Base-by-base conservation (phyloP, 2,888 invertebrate genomes). In the Troilus luridus region DNA sequence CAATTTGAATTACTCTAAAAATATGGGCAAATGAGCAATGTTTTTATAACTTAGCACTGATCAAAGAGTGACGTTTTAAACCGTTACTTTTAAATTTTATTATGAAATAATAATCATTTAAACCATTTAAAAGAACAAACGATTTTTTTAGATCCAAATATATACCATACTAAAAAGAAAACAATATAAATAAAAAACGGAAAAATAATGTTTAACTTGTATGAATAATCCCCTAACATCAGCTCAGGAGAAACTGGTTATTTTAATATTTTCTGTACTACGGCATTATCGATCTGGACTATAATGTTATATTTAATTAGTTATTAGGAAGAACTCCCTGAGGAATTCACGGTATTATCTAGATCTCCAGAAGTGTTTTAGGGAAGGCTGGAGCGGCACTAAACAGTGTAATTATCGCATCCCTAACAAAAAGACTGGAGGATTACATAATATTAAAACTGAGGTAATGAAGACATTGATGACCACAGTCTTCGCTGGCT, bases 381-480 rank as follows among this genome's bases (percentile, higher is more conserved):
- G 72, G 12, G 17, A 41, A 19, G 6, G 72, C 72, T 41, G 0
- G 1, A 77, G 27, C 72, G 72, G 27, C 72, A 77, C 41, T 41
- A 41, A 77, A 41, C 41, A 41, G 41, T 77, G 41, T 77, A 77
- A 77, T 77, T 77, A 77, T 77, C 72, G 24, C 24, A 7, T 17
- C 7, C 2, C 1, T 41, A 77, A 77, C 19, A 77, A 77, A 17
- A 77, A 77, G 72, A 77, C 5, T 27, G 12, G 17, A 77, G 7
- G 72, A 77, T 77, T 77, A 41, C 17, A 41, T 77, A 77, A 77
- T 77, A 77, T 77, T 8, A 41, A 27, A 77, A 17, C 72, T 77
- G 17, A 2, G 19, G 72, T 77, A 77, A 77, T 77, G 72, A 77
- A 77, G 72, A 77, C 72, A 77, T 77, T 77, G 27, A 41, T 17